phyloP scores from a whole-genome alignment of 1,140 invertebrate genomes.

The Melipona quadrifasciata region DNA sequence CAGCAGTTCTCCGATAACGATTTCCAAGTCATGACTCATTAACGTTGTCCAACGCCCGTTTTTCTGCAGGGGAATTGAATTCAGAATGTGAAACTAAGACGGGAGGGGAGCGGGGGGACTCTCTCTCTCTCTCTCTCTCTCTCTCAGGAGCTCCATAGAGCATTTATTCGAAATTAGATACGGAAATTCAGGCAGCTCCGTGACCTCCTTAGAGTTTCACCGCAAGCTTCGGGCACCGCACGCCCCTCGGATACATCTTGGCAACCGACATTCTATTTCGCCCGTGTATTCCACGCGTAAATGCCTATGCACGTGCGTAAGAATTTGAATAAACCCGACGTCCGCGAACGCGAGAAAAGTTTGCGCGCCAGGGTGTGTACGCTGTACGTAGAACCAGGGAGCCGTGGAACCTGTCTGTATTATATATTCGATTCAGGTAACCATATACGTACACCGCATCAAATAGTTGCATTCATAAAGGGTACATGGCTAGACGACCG shows the following conservation, averaged over 20 bases:
- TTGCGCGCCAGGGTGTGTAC: background rate
- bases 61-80: background rate
- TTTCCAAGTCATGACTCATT: background rate
- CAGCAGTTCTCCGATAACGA: no score
- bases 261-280: constrained; percentile 12
- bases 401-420: background rate
- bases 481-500: background rate
- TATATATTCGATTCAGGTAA: constrained; percentile 13
- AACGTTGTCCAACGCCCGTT: background rate
- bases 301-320: constrained; percentile 37
- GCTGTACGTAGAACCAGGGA: background rate
- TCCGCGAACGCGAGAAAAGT: constrained; percentile 25
- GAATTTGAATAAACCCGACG: constrained; percentile 43
- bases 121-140: no score
- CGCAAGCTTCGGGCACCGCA: background rate
- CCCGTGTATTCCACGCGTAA: constrained; percentile 15
- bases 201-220: constrained; percentile 41
- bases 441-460: background rate
- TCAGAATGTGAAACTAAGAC: constrained; percentile 12
- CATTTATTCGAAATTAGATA: constrained; percentile 38
- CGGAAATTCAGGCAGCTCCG: constrained; percentile 24
- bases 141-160: background rate
- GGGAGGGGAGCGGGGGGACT: no score
- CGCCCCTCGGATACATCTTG: constrained; percentile 16
- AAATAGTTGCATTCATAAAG: constrained; percentile 28